phyloP scores from a whole-genome alignment of 1,140 invertebrate species.

The Drosophila cardini region DNA sequence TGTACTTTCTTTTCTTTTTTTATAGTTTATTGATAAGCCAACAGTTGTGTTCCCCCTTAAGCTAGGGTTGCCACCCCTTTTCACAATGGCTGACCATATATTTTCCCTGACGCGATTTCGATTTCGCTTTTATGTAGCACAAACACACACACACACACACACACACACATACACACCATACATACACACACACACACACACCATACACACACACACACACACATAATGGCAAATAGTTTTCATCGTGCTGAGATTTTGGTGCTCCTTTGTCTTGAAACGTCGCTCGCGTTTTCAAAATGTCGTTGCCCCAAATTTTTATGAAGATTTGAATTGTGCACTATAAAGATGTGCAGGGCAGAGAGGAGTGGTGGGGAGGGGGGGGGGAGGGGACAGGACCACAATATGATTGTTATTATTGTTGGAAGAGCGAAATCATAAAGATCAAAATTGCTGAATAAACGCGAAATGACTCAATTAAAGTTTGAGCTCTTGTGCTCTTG shows the following conservation, averaged over 20 bases:
- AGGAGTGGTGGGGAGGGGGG: no score
- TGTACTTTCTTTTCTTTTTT: conserved; percentile 42
- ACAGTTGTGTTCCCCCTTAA: conserved; percentile 41
- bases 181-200: not conserved
- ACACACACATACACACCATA: not conserved
- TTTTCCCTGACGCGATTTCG: conserved; percentile 56
- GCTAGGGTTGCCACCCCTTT: conserved; percentile 62
- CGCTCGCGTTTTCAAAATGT: conserved; percentile 61
- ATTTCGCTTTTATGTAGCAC: conserved; percentile 56
- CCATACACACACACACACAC: not conserved
- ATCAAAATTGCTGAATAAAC: conserved; percentile 70
- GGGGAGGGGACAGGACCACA: conserved; percentile 12
- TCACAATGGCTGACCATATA: conserved; percentile 43
- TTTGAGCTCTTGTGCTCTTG: conserved; percentile 51
- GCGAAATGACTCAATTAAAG: conserved; percentile 73
- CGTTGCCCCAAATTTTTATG: conserved; percentile 80
- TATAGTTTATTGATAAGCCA: conserved; percentile 83
- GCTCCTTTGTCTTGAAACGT: conserved; percentile 59
- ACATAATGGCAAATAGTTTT: conserved; percentile 45
- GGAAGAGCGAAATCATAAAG: conserved; percentile 61
- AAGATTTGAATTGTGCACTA: conserved; percentile 61
- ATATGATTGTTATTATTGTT: conserved; percentile 80
- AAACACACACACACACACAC: not conserved
- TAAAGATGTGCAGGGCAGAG: conserved; percentile 50
- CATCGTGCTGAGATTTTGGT: conserved; percentile 32